Base-by-base conservation (phyloP, 2,888 invertebrate species). In the Drosophila gaucha region DNA sequence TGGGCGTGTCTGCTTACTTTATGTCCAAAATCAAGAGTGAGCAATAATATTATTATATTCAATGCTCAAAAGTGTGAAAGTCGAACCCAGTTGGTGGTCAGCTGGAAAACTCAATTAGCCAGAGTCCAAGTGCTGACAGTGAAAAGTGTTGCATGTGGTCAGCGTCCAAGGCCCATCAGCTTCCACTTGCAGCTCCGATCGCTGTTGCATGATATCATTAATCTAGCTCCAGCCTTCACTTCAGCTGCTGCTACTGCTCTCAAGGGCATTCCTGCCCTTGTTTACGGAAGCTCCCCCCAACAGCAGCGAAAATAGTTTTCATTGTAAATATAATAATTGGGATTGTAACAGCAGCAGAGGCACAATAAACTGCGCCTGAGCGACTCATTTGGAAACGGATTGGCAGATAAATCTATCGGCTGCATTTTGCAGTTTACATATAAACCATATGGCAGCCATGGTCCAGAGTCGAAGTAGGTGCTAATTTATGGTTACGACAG, bases 401-500 rank as follows among this genome's bases (percentile, higher is more conserved):
- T 74, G 67, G 73, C 70, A 71, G 56, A 84, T 84, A 84, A 80
- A 78, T 82, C 80, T 66, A 49, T 77, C 66, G 72, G 50, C 51
- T 52, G 78, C 78, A 75, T 67, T 66, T 68, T 74, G 80, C 83
- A 83, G 64, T 67, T 70, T 74, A 55, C 64, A 74, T 22, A 22
- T 39, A 60, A 72, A 67, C 85, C 82, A 82, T 85, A 82, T 82
- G 82, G 85, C 78, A 74, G 59, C 41, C 36, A 36, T 46, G 35
- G 57, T 52, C 67, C 62, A 62, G 59, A 77, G 60, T 62, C 67
- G 65, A 68, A 68, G 78, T 50, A 83, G 80, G 78, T 83, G 80
- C 62, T 83, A 80, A 77, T 80, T 83, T 74, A 80, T 80, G 78
- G 58, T 74, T 64, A 83, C 80, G 79, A 79, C 82, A 78, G 75